Evolutionary conservation across 2,888 invertebrate genomes (phyloP).

Genomic region (Ectemnius continuus): DNA sequence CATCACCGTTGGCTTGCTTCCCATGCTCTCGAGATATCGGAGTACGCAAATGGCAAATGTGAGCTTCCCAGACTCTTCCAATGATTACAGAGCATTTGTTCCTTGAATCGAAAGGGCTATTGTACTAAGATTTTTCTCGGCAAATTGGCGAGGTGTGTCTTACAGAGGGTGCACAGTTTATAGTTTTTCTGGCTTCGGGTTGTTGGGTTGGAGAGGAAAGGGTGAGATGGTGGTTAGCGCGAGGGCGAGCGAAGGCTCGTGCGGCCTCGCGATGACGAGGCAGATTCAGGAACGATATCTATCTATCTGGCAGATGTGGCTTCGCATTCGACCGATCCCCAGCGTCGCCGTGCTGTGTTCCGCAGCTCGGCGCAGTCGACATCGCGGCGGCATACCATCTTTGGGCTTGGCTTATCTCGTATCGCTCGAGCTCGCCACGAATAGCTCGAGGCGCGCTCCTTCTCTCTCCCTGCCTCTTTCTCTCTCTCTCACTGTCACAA

Average conservation of each 20-base stretch:
- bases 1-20: too few species aligned
- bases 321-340: constrained; percentile 52
- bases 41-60: not conserved
- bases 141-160: too few species aligned
- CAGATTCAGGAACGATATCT: constrained; percentile 66
- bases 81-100: constrained; percentile 22
- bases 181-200: too few species aligned
- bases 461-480: too few species aligned
- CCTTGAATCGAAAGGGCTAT: constrained; percentile 10
- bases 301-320: constrained; percentile 66
- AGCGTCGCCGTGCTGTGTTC: constrained; percentile 42
- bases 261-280: constrained; percentile 65
- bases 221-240: constrained; percentile 20
- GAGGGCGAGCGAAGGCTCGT: constrained; percentile 45
- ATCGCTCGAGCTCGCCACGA: constrained; percentile 61
- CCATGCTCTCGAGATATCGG: not conserved
- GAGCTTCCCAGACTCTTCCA: not conserved
- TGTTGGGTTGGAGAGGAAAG: constrained; percentile 13
- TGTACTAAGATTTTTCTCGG: not conserved
- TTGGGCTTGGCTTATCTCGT: constrained; percentile 71
- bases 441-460: constrained; percentile 62
- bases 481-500: too few species aligned
- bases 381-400: constrained; percentile 70
- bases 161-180: too few species aligned
- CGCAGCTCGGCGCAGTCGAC: constrained; percentile 35